Base-by-base conservation (phyloP, 2,113 vertebrate genomes). In the Dasyornis broadbenti region DNA sequence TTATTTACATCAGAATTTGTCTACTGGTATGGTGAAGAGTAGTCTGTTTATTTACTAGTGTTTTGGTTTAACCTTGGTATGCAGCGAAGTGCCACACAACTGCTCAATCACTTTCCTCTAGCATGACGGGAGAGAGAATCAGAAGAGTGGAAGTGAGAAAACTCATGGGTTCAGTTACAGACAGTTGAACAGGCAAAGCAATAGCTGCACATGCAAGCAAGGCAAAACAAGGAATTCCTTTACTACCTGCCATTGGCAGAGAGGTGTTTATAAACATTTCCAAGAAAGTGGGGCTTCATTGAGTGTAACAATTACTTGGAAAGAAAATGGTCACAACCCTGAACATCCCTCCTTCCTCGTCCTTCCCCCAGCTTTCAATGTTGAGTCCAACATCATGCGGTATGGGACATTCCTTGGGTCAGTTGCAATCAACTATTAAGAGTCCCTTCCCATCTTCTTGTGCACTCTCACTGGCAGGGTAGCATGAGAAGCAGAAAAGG, bases 241-340 rank as follows among this genome's bases (percentile, higher is more conserved):
- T 45, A 52, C 10, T 45, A n/a, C 30, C 23, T 15, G n/a, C 7
- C 37, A 33, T 11, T 1, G 3, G 26, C 33, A 89, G 56, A 37
- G 42, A 66, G 28, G 19, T 66, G 16, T 54, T 86, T 7, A 64
- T 44, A 7, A 44, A 27, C 8, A 66, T n/a, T 27, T 68, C 24
- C 63, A 86, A 24, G 19, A 76, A 64, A 71, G 31, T 0, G 66
- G 11, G 39, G 28, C 5, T 76, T 22, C 33, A 50, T 0, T n/a
- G 47, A 5, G 0, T 0, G 0, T 26, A 70, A 72, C 6, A n/a
- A 28, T 33, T 60, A 52, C 18, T 73, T 30, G 9, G 23, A 56
- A 90, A 84, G 30, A 47, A 59, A 83, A 65, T 33, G 0, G 0
- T 2, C 7, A 2, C 30, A 21, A 42, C 15, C 49, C 28, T 1